These are phyloP conservation scores for Paramormyrops kingsleyae DNA, from an alignment of 2,113 vertebrate species.

Conservation along the genomic window DNA sequence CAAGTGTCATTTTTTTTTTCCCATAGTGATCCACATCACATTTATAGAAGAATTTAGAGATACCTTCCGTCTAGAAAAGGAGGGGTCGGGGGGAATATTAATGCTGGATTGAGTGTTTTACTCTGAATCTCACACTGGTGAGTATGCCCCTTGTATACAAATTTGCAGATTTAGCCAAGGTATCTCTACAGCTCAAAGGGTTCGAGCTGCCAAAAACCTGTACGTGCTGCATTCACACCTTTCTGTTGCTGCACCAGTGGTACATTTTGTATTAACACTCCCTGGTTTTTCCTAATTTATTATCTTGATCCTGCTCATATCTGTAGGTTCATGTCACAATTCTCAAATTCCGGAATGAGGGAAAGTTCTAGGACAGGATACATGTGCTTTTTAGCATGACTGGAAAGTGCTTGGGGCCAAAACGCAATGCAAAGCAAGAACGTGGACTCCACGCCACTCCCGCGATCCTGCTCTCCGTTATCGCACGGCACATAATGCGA, in stretches of 20 bases:
- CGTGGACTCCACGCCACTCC: neutral
- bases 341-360: neutral
- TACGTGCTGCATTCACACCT: neutral
- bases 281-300: neutral
- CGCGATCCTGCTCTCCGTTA: neutral
- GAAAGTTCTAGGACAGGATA: neutral
- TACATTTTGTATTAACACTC: neutral
- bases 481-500: slow-evolving; percentile 13
- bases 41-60: neutral
- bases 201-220: slow-evolving; percentile 1
- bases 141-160: neutral
- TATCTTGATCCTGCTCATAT: neutral
- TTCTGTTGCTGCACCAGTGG: neutral
- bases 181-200: neutral
- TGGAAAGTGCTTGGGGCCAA: neutral
- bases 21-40: neutral
- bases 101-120: neutral
- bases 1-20: neutral
- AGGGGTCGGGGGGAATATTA: neutral
- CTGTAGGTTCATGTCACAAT: neutral
- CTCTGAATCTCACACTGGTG: neutral
- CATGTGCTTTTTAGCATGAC: neutral
- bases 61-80: neutral
- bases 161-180: neutral
- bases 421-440: neutral